phyloP scores from a whole-genome alignment of 2,888 invertebrate species.

The Phengaris alcon region DNA sequence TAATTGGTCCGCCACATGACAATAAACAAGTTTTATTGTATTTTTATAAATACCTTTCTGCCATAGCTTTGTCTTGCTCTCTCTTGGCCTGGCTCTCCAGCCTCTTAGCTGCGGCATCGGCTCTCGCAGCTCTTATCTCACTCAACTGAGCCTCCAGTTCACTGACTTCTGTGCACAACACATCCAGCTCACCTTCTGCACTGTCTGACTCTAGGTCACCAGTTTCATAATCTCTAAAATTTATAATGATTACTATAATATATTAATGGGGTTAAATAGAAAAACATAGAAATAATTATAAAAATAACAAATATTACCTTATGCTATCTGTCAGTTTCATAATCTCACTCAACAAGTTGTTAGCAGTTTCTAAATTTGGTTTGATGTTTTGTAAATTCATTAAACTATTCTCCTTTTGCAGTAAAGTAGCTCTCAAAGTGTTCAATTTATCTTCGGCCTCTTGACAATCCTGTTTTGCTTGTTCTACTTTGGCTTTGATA shows the following conservation, averaged over 20 bases:
- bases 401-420: conserved; percentile 61
- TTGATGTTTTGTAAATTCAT: conserved; percentile 64
- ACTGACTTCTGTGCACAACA: conserved; percentile 50
- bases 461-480: conserved; percentile 56
- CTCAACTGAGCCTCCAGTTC: conserved; percentile 50
- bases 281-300: too few species aligned
- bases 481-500: conserved; percentile 55
- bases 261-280: background rate
- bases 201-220: conserved; percentile 61
- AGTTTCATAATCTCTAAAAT: conserved; percentile 54
- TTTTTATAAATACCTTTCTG: conserved; percentile 51
- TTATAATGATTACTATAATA: conserved; percentile 3
- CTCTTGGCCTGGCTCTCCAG: conserved; percentile 40
- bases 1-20: too few species aligned
- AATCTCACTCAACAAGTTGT: conserved; percentile 60
- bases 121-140: conserved; percentile 48
- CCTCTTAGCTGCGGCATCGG: conserved; percentile 40
- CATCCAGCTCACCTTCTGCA: conserved; percentile 59
- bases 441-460: conserved; percentile 60
- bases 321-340: conserved; percentile 54
- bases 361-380: conserved; percentile 59
- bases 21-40: too few species aligned
- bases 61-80: conserved; percentile 43
- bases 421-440: conserved; percentile 48
- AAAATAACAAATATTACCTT: conserved; percentile 47